phyloP scores from a whole-genome alignment of 2,113 vertebrate genomes.

The Climacteris rufus region DNA sequence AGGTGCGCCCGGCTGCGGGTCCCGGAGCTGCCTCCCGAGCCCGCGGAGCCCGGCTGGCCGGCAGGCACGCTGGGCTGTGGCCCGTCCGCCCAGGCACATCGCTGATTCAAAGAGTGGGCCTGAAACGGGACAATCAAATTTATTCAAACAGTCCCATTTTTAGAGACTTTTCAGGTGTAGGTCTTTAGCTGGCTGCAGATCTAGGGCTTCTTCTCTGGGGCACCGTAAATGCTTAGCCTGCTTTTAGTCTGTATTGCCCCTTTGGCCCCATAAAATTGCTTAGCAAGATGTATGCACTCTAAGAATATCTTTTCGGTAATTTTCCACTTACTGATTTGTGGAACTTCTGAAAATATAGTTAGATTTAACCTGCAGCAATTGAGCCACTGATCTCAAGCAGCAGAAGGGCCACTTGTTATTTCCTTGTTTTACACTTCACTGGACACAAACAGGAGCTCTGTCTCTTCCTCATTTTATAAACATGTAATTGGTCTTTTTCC shows the following conservation, averaged over 20 bases:
- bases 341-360: not conserved
- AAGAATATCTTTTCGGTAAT: not conserved
- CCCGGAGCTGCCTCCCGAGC: not conserved
- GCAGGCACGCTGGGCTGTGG: not conserved
- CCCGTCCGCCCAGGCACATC: accelerated
- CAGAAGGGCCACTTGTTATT: not conserved
- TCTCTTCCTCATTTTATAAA: not conserved
- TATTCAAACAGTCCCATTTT: not conserved
- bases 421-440: not conserved
- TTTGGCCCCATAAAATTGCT: not conserved
- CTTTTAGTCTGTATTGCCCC: not conserved
- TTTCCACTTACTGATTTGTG: not conserved
- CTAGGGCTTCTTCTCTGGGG: not conserved
- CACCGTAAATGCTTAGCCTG: not conserved
- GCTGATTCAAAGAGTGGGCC: not conserved
- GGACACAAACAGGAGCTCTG: not conserved
- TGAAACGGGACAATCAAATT: not conserved
- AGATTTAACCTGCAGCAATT: not conserved
- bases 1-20: conserved; percentile 66
- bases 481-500: not conserved
- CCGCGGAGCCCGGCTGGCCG: not conserved
- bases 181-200: not conserved
- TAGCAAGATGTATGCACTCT: accelerated
- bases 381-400: not conserved
- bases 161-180: not conserved